Evolutionary conservation across 1,140 invertebrate genomes (phyloP).

Genomic region (Venturia canescens): DNA sequence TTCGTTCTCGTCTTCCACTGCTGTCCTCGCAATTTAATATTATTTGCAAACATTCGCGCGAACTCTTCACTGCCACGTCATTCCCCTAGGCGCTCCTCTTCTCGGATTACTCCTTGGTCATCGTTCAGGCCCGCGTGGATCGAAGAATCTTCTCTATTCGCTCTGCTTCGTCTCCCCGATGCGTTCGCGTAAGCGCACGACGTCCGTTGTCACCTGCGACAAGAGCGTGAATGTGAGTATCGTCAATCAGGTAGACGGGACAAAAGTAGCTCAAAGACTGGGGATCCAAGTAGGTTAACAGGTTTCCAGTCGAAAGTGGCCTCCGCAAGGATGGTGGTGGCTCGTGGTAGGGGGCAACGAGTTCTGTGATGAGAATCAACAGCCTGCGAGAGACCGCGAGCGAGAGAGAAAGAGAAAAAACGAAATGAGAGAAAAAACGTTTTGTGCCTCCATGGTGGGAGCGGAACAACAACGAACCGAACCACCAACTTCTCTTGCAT

Average conservation of each 20-base stretch:
- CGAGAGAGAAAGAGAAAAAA: too few relatives aligned
- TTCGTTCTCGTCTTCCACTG: constrained; percentile 28
- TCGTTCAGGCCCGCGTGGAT: background rate
- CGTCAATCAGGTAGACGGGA: constrained; percentile 47
- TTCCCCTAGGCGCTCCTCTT: background rate
- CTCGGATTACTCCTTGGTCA: background rate
- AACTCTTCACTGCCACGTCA: constrained; percentile 35
- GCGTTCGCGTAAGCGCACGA: background rate
- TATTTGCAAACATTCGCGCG: constrained; percentile 31
- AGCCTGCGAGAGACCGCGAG: constrained; percentile 41
- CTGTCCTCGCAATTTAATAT: constrained; percentile 3
- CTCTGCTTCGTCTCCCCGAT: background rate
- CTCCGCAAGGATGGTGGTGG: constrained; percentile 57
- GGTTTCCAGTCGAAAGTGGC: constrained; percentile 73
- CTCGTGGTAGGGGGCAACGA: constrained; percentile 30
- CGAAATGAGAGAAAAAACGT: constrained; percentile 8
- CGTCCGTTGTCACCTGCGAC: constrained; percentile 46
- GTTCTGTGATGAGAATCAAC: constrained; percentile 1
- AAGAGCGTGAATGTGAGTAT: constrained; percentile 57
- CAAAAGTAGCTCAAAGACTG: constrained; percentile 71
- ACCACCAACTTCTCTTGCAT: constrained; percentile 57
- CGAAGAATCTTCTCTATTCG: background rate
- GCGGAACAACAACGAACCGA: constrained; percentile 59
- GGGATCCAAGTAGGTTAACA: constrained; percentile 73
- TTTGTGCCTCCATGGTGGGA: constrained; percentile 52